Percentiles rank a stretch among this genome's conserved stretches.
These are phyloP conservation scores for Dryobotodes eremita DNA, from an alignment of 2,888 invertebrate species.

Conservation along the genomic window DNA sequence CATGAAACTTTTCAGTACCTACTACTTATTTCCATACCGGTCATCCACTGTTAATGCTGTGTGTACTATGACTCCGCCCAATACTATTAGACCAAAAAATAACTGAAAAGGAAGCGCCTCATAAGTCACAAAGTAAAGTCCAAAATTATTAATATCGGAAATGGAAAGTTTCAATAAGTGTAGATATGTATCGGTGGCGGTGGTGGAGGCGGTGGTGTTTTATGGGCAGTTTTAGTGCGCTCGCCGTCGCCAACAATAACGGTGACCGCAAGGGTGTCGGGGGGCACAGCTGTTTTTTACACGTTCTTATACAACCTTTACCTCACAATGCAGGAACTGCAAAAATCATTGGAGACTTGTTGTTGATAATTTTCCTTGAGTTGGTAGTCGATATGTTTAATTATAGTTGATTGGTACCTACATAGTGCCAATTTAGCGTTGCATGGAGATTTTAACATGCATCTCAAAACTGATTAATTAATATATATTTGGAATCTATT, in stretches of 20 bases:
- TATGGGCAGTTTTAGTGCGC: conserved; percentile 86
- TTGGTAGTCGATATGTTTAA: neutral
- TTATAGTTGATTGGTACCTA: neutral
- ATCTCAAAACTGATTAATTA: neutral
- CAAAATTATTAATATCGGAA: conserved; percentile 69
- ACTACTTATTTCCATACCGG: neutral
- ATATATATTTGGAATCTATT: neutral
- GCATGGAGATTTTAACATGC: neutral
- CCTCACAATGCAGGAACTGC: conserved; percentile 75
- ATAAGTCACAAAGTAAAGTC: conserved; percentile 46
- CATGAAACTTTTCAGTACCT: neutral
- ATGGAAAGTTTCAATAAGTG: conserved; percentile 82
- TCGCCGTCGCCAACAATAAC: conserved; percentile 81
- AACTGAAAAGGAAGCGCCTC: conserved; percentile 14
- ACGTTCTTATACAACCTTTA: conserved; percentile 84
- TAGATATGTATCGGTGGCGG: conserved; percentile 76
- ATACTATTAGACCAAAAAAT: conserved; percentile 1
- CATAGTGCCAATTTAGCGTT: neutral
- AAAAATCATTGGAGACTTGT: conserved; percentile 68
- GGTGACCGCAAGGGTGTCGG: conserved; percentile 86
- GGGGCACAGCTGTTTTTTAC: conserved; percentile 92
- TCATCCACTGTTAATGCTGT: neutral
- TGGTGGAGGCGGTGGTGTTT: conserved; percentile 73
- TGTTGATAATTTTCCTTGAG: neutral
- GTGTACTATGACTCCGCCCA: neutral